These are phyloP conservation scores for Amphilophus citrinellus DNA, from an alignment of 2,113 vertebrate genomes.

Conservation along the genomic window DNA sequence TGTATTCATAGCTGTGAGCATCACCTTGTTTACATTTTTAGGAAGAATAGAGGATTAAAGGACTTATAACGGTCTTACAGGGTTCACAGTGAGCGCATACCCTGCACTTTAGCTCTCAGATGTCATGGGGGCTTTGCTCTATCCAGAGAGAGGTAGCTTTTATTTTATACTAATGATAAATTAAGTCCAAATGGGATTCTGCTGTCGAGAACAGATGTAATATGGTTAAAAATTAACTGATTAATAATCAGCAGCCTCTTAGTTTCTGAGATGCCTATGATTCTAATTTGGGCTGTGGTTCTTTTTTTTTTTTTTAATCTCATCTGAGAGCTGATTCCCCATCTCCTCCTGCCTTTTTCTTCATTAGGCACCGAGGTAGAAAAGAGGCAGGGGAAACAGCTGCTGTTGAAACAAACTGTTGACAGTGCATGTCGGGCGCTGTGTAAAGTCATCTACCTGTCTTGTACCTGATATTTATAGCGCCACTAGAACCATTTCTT, in stretches of 20 bases:
- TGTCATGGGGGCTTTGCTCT: slow-evolving; percentile 8
- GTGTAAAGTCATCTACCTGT: slow-evolving; percentile 48
- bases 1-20: slow-evolving; percentile 12
- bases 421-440: slow-evolving; percentile 23
- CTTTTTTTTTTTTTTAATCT: background rate
- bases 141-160: background rate
- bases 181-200: background rate
- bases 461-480: slow-evolving; percentile 51
- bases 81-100: background rate
- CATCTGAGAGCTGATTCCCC: slow-evolving; percentile 7
- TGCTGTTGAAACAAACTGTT: slow-evolving; percentile 59
- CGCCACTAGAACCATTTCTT: slow-evolving; percentile 22
- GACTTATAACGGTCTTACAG: background rate
- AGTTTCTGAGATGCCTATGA: background rate
- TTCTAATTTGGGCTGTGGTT: slow-evolving; percentile 6
- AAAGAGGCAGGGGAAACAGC: slow-evolving; percentile 42
- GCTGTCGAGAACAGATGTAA: slow-evolving; percentile 32
- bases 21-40: slow-evolving; percentile 24
- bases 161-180: background rate
- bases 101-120: background rate
- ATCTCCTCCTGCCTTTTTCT: slow-evolving; percentile 12
- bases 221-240: background rate
- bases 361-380: slow-evolving; percentile 25
- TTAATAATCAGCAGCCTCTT: slow-evolving; percentile 31
- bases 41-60: slow-evolving; percentile 29